A percentile compares a stretch with the other conserved stretches of the same genome.
Evolutionary conservation across 2,113 vertebrate genomes (phyloP).

Genomic region (Oreochromis niloticus): DNA sequence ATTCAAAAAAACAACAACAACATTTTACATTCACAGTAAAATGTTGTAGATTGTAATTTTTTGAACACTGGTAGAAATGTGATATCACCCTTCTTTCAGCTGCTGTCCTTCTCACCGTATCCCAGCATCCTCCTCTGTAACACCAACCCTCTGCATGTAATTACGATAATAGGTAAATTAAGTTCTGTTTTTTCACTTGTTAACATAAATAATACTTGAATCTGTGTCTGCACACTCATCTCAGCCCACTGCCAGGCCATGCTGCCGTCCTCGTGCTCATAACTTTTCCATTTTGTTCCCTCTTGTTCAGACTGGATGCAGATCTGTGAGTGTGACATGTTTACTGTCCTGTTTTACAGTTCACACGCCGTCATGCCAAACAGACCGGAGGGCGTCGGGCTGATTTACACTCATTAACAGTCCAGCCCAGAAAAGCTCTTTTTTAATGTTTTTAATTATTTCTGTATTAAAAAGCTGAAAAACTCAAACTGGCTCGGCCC

Average conservation of each 20-base stretch:
- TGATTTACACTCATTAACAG: conserved; percentile 10
- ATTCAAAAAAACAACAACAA: background rate
- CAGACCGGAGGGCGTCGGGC: conserved; percentile 29
- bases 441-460: conserved; percentile 40
- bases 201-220: background rate
- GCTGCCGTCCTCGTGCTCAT: background rate
- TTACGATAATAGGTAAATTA: background rate
- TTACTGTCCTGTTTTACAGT: conserved; percentile 15
- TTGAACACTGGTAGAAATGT: background rate
- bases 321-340: conserved; percentile 3
- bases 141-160: background rate
- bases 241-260: background rate
- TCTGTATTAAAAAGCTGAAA: conserved; percentile 1
- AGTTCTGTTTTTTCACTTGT: background rate
- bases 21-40: too few species aligned
- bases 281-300: background rate
- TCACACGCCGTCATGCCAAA: background rate
- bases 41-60: too few species aligned
- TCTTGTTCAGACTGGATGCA: background rate
- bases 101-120: background rate
- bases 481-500: background rate
- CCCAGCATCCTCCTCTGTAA: background rate
- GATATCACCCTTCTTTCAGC: background rate
- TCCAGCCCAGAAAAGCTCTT: background rate
- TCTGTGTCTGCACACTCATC: background rate